Evolutionary conservation across 2,888 invertebrate species (phyloP).

Genomic region (Myathropa florea): DNA sequence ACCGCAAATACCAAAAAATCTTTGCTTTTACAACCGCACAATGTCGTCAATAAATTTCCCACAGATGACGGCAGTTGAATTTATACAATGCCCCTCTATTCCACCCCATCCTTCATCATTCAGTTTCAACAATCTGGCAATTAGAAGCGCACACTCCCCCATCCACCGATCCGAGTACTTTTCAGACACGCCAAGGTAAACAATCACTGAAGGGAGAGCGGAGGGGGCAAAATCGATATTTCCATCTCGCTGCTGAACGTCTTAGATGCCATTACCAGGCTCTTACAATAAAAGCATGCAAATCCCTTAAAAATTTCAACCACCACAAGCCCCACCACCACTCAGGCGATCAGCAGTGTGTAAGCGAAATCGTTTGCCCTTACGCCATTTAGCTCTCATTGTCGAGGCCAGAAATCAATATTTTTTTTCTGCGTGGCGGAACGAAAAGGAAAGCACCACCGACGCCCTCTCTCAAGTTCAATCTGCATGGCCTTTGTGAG

Average conservation of each 20-base stretch:
- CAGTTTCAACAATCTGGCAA: slow-evolving; percentile 39
- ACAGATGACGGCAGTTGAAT: neutral
- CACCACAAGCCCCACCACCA: neutral
- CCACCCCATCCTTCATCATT: neutral
- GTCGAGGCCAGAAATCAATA: slow-evolving; percentile 49
- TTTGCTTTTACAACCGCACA: neutral
- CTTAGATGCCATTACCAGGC: slow-evolving; percentile 60
- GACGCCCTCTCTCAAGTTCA: slow-evolving; percentile 3
- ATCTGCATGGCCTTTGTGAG: slow-evolving; percentile 2
- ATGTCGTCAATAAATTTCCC: neutral
- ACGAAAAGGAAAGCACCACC: slow-evolving; percentile 13
- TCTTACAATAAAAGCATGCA: slow-evolving; percentile 57
- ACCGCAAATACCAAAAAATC: neutral
- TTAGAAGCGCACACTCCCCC: slow-evolving; percentile 1
- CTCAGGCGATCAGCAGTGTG: neutral
- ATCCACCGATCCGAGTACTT: neutral
- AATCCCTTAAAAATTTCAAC: slow-evolving; percentile 32
- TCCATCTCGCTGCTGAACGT: slow-evolving; percentile 26
- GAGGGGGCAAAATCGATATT: slow-evolving; percentile 23
- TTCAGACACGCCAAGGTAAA: neutral
- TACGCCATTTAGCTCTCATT: slow-evolving; percentile 54
- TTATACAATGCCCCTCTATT: neutral
- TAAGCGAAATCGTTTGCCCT: slow-evolving; percentile 50
- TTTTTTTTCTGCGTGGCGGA: neutral
- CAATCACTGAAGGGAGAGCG: neutral